phyloP scores from a whole-genome alignment of 2,797 vertebrate species.

The Leptoclinus maculatus region DNA sequence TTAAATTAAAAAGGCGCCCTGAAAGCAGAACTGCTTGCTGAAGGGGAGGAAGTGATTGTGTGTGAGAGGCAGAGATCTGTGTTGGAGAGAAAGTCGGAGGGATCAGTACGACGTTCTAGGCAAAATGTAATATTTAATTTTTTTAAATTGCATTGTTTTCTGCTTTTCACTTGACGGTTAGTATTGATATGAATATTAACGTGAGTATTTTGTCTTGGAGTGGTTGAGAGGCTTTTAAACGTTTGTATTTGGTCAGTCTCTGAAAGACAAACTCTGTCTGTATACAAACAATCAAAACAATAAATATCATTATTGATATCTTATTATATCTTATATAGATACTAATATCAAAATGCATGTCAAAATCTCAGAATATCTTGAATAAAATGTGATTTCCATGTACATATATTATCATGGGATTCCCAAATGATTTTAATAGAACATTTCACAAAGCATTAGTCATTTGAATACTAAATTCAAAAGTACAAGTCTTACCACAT shows the following conservation, averaged over 20 bases:
- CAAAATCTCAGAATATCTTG: not conserved
- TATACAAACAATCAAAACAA: not conserved
- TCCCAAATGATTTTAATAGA: not conserved
- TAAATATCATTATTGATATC: not conserved
- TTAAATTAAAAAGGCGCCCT: constrained; percentile 50
- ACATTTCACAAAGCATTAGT: too few relatives aligned
- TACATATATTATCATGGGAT: not conserved
- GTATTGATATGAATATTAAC: not conserved
- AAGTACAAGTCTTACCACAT: too few relatives aligned
- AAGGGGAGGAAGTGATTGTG: not conserved
- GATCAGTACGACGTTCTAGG: not conserved
- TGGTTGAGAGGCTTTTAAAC: not conserved
- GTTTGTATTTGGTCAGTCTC: not conserved
- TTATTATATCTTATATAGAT: not conserved
- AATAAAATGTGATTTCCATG: not conserved
- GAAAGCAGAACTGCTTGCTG: constrained; percentile 28
- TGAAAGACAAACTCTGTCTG: not conserved
- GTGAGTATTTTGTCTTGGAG: not conserved
- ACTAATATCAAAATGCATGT: not conserved
- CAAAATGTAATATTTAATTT: constrained; percentile 2
- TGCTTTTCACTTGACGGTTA: not conserved
- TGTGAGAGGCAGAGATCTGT: constrained; percentile 17
- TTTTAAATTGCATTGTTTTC: not conserved
- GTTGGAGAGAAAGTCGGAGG: constrained; percentile 1
- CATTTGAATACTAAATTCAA: too few relatives aligned